Evolutionary conservation across 2,888 invertebrate species (phyloP).

Genomic region (Ochropacha duplaris): DNA sequence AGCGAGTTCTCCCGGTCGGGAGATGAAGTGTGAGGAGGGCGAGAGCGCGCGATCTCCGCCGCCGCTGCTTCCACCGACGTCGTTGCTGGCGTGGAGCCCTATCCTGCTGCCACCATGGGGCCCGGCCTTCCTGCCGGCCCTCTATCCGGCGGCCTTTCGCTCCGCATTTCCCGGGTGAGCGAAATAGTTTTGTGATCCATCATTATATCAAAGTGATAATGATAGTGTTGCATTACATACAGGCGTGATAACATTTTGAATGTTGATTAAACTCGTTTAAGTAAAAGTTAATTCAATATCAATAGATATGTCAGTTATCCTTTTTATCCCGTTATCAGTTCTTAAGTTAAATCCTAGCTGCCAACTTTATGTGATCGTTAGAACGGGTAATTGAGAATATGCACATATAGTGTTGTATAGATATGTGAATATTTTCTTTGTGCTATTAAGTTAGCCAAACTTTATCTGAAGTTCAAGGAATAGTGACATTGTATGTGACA

Average conservation of each 20-base stretch:
- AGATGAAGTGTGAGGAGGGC: slow-evolving; percentile 80
- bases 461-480: not conserved
- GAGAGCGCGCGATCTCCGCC: slow-evolving; percentile 68
- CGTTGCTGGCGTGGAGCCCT: slow-evolving; percentile 89
- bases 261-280: too few relatives aligned
- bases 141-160: slow-evolving; percentile 87
- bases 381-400: not conserved
- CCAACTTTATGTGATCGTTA: too few relatives aligned
- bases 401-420: too few relatives aligned
- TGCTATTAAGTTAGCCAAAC: too few relatives aligned
- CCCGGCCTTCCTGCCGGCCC: slow-evolving; percentile 87
- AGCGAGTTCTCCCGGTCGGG: slow-evolving; percentile 77
- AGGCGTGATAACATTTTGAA: slow-evolving; percentile 11
- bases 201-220: slow-evolving; percentile 21
- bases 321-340: too few relatives aligned
- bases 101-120: slow-evolving; percentile 89
- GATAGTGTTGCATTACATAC: slow-evolving; percentile 10
- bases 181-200: slow-evolving; percentile 22
- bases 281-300: too few relatives aligned
- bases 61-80: slow-evolving; percentile 82
- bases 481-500: slow-evolving; percentile 38
- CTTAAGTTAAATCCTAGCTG: too few relatives aligned
- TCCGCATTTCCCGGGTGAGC: slow-evolving; percentile 90
- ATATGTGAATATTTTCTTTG: not conserved
- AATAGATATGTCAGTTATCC: too few relatives aligned